Base-by-base conservation (phyloP, 2,797 vertebrate species). In the Pseudochaenichthys georgianus region DNA sequence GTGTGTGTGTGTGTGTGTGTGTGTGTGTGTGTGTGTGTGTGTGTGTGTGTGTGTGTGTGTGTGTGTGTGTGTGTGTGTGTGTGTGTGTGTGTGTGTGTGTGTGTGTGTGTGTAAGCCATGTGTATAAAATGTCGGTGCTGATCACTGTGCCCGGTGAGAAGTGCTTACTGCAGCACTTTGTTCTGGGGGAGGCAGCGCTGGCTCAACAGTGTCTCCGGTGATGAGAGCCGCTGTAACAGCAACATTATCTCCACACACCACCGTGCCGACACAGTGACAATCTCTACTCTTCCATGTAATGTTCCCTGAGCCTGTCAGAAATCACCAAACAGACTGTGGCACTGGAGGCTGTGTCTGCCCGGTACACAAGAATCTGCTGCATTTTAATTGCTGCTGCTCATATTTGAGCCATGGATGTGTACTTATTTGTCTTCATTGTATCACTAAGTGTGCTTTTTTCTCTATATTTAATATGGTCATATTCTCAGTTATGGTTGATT, bases 81-180 rank as follows among this genome's bases (percentile, higher is more conserved):
- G 23, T 31, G 64, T 42, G 10, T 12, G 69, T 11, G 63, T 63
- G 51, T 5, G 42, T 58, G 34, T 38, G 42, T 28, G 1, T 51
- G 12, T 60, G 42, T 54, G 63, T 54, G 57, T 61, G n/a, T n/a
- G n/a, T n/a, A n/a, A n/a, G n/a, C n/a, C 55, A 57, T 78, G 75
- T 52, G 38, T 64, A 38, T 51, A 57, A 83, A 87, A 68, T 67
- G 83, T 71, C 75, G 64, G 74, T 82, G 75, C 84, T 85, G 86
- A 82, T 89, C 76, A 77, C 80, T 70, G 79, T 83, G 87, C 87
- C 82, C 80, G 70, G 74, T 81, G 73, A 82, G 76, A 86, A 90
- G 78, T 86, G 90, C 84, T 90, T 65, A 89, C 86, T 82, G 53
- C 80, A 87, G 90, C 87, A 77, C 74, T 87, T 53, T 83, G 72